Evolutionary conservation across 2,797 vertebrate genomes (phyloP), one percentile per base, ranked within the genome.

Genomic region (Distichodus sexfasciatus): DNA sequence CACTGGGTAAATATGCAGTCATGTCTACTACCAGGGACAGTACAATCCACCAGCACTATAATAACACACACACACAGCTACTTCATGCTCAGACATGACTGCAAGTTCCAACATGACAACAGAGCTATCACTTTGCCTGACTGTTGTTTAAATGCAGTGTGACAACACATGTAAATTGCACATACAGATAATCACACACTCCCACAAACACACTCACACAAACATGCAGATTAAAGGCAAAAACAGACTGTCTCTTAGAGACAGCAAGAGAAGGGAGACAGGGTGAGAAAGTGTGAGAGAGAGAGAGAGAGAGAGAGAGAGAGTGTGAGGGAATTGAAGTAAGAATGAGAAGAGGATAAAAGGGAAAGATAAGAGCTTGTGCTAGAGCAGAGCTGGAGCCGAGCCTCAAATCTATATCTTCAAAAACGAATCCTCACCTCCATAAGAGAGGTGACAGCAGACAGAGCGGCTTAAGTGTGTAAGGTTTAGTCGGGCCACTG

Each of bases 221-320:
- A n/a, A n/a, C n/a, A n/a, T n/a, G n/a, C n/a, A n/a, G 62, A 68
- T 59, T 66, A 55, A 58, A 57, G 53, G n/a, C n/a, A n/a, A n/a
- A n/a, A n/a, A n/a, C n/a, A n/a, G n/a, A n/a, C n/a, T n/a, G n/a
- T n/a, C 29, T 46, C 21, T 4, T 19, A 5, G 48, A 11, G 3
- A 31, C 12, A 19, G 26, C 8, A 60, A 8, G 15, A 81, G 80
- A 77, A 77, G 63, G 80, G 66, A 76, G 65, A 31, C 11, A 68
- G 36, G 35, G 43, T 28, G 47, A 44, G 41, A 61, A n/a, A n/a
- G n/a, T n/a, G n/a, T n/a, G 33, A 51, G 31, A 59, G 53, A 43
- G 1, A 60, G 51, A 59, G 35, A 63, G 41, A 62, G 44, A 41
- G 17, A 41, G n/a, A 17, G 24, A 65, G n/a, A 31, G 47, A 9